Evolutionary conservation across 1,140 invertebrate genomes (phyloP).

Genomic region (Pristionchus pacificus): DNA sequence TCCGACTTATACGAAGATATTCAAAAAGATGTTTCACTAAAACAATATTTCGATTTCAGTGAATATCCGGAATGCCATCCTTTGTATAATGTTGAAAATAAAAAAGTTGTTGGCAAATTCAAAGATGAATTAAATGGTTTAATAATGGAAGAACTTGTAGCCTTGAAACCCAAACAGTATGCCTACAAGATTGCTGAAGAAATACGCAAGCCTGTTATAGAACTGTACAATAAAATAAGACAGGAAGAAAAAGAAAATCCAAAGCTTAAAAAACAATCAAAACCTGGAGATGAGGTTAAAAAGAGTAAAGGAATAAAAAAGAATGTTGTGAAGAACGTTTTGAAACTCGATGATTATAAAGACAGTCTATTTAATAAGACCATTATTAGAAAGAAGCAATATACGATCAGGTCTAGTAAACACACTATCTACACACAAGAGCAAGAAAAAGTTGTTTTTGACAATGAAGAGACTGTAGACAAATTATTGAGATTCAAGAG

Average conservation of each 20-base stretch:
- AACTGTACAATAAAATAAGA: too few relatives aligned
- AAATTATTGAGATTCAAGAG: too few relatives aligned
- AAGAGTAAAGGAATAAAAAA: slow-evolving; percentile 28
- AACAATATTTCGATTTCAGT: slow-evolving; percentile 21
- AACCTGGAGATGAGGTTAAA: slow-evolving; percentile 10
- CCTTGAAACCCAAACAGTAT: slow-evolving; percentile 43
- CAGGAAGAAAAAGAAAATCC: too few relatives aligned
- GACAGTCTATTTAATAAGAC: slow-evolving; percentile 14
- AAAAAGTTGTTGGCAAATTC: slow-evolving; percentile 36
- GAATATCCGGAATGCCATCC: slow-evolving; percentile 16
- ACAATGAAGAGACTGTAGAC: slow-evolving; percentile 14
- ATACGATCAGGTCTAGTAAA: slow-evolving; percentile 6
- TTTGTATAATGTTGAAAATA: slow-evolving; percentile 33
- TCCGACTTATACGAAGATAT: too few relatives aligned
- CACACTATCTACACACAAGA: slow-evolving; percentile 1
- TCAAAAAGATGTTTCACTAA: neutral
- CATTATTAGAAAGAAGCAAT: slow-evolving; percentile 13
- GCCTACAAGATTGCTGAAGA: slow-evolving; percentile 38
- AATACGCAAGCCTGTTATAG: too few relatives aligned
- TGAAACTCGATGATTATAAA: slow-evolving; percentile 20
- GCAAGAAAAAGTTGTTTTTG: slow-evolving; percentile 18
- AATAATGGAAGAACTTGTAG: slow-evolving; percentile 38
- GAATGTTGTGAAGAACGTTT: slow-evolving; percentile 24
- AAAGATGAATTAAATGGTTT: slow-evolving; percentile 43
- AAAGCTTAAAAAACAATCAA: too few relatives aligned